Conservation (phyloP, 2,113 vertebrate species). For the Larimichthys polyactis region DNA sequence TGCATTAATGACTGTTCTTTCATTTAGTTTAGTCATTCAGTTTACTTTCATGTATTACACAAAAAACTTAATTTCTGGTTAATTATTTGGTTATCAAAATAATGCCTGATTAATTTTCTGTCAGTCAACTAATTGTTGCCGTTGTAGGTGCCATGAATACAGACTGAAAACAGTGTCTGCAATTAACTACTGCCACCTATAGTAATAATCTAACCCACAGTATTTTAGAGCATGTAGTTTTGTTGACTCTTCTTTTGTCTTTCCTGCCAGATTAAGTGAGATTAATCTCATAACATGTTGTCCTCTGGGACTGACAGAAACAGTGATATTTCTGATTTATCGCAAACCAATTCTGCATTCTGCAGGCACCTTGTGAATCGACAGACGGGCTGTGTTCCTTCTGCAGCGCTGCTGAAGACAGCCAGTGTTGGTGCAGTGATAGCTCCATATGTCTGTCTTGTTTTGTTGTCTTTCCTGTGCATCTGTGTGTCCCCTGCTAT, state of each 20-base stretch:
- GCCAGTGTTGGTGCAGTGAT: constrained; percentile 21
- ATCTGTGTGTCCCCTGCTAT: constrained; percentile 49
- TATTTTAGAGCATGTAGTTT: background rate
- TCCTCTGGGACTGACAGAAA: constrained; percentile 29
- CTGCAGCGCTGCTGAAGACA: constrained; percentile 37
- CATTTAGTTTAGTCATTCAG: background rate
- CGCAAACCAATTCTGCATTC: constrained; percentile 31
- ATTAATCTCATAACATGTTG: constrained; percentile 35
- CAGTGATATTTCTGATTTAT: constrained; percentile 41
- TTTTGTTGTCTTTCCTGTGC: constrained; percentile 41
- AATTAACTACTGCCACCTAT: background rate
- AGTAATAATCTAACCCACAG: background rate
- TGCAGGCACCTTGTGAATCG: constrained; percentile 39
- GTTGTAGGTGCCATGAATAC: background rate
- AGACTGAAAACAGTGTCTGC: background rate
- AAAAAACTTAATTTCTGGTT: background rate
- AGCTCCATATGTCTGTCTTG: constrained; percentile 41
- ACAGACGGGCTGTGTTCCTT: constrained; percentile 29
- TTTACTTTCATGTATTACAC: background rate
- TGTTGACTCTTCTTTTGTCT: constrained; percentile 22
- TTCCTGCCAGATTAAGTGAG: constrained; percentile 33
- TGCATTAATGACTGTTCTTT: background rate
- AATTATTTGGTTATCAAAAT: too few relatives aligned
- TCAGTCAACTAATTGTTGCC: background rate
- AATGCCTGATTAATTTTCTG: too few relatives aligned